Base-by-base conservation (phyloP, 2,888 invertebrate genomes). In the Cephus pygmeus region DNA sequence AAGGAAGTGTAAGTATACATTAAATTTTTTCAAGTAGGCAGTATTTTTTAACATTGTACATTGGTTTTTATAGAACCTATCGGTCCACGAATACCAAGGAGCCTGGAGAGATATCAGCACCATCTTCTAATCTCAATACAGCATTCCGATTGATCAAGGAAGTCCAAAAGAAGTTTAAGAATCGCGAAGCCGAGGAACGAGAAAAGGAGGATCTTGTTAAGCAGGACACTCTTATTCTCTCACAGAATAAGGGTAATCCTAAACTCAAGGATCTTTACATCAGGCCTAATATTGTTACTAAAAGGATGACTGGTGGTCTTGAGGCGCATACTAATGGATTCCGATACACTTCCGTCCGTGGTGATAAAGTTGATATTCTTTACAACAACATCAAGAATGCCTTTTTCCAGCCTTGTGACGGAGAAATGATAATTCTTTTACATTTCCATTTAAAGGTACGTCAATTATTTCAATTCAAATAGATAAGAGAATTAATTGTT, bases 351-450 rank as follows among this genome's bases (percentile, higher is more conserved):
- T 99, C 99, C 0, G 98, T 99, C n/a, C 95, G 99, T 87, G 99
- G 99, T 9, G 99, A 99, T 90, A 99, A 99, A 94, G 99, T 99
- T 11, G 99, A 99, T 89, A 99, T 99, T 87, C 93, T 99, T 76
- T 99, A 99, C 92, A 99, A 99, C 93, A 99, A 99, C 92, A 99
- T 99, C 85, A 98, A 99, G 91, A 98, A 99, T 91, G 99, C 99
- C 12, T 98, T 99, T 93, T 99, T 99, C 93, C 98, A 99, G 93
- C 99, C 99, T 0, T 99, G 99, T 89, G 99, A 99, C 91, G 97
- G 98, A 81, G 99, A 99, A 93, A 99, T 99, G 99, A 99, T 99
- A 79, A 99, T 99, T 89, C 93, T 99, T 35, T 93, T 99, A 79
- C 99, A 99, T 93, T 99, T 99, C 92, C 98, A 99, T 93, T 94